Base-by-base conservation (phyloP, 1,140 invertebrate genomes). In the Aradophagus sp. region DNA sequence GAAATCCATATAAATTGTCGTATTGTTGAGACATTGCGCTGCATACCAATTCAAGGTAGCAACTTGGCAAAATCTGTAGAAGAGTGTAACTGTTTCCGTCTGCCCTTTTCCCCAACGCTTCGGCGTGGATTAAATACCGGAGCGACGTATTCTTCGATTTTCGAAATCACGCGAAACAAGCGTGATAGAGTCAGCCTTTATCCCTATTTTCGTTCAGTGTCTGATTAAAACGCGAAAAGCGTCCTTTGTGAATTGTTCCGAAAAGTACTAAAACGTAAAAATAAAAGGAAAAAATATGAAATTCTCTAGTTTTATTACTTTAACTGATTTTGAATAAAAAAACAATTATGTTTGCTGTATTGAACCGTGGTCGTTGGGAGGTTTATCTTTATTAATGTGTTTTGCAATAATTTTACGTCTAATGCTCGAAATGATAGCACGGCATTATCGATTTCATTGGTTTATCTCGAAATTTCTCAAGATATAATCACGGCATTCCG, bases 1-100 rank as follows among this genome's bases (percentile, higher is more conserved):
- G 73, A 84, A 83, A 84, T 83, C 83, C 81, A 84, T 84, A 84
- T 83, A 84, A 84, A 84, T 84, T 83, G 83, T 83, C 79, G 79
- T 83, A 84, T 83, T 84, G 83, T 84, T 79, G 73, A 77, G 70
- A 68, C 73, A 62, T 73, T 58, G 74, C 72, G 70, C 70, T 59
- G 80, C 80, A 80, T 81, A 84, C 79, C 80, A 78, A 83, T 84
- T 83, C 73, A 70, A 75, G 67, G 77, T 77, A 70, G 45, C 45
- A 62, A 79, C 70, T 71, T 61, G 65, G 73, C 59, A 74, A 82
- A 78, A 76, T 73, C 74, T 67, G 45, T 45, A 56, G 32, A 48
- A 75, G 63, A 73, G 66, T 67, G 74, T 72, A 72, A 66, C 67
- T 62, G 55, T 61, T 65, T 65, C 71, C 66, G 65, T 68, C 71